Conservation (phyloP, 1,140 invertebrate species). For the Monomorium pharaonis region DNA sequence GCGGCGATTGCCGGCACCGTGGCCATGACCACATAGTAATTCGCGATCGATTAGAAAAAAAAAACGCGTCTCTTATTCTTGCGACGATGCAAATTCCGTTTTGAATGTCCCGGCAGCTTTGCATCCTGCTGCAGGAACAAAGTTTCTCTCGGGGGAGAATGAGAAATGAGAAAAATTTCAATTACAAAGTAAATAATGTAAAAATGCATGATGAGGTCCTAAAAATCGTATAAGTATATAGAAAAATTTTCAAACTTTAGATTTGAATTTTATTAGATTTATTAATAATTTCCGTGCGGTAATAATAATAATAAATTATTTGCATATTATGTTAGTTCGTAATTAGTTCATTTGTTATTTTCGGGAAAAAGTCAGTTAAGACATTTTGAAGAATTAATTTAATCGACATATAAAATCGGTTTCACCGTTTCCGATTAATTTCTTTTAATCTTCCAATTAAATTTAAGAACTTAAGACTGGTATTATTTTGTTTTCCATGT, state of each 20-base stretch:
- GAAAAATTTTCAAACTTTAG: neutral
- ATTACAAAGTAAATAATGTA: neutral
- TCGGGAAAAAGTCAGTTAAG: too few species aligned
- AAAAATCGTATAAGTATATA: neutral
- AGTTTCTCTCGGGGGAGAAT: neutral
- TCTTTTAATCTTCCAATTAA: too few species aligned
- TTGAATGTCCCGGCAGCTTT: neutral
- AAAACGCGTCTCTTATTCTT: neutral
- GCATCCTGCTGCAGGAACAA: neutral
- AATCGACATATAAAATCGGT: too few species aligned
- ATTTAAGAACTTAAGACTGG: too few species aligned
- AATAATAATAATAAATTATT: too few species aligned
- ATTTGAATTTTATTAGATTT: too few species aligned
- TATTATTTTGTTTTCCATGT: too few species aligned
- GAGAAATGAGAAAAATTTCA: neutral
- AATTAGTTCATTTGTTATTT: too few species aligned
- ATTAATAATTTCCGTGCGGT: too few species aligned
- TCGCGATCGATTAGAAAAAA: slow-evolving; percentile 43
- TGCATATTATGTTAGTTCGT: too few species aligned
- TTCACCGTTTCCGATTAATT: too few species aligned
- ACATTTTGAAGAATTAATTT: too few species aligned
- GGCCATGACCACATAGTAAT: slow-evolving; percentile 57
- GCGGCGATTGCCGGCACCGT: slow-evolving; percentile 21
- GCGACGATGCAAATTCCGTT: neutral
- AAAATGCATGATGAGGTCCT: neutral